Percentiles rank a stretch among this genome's conserved stretches.
phyloP scores from a whole-genome alignment of 1,140 invertebrate genomes.

The Ips nitidus region DNA sequence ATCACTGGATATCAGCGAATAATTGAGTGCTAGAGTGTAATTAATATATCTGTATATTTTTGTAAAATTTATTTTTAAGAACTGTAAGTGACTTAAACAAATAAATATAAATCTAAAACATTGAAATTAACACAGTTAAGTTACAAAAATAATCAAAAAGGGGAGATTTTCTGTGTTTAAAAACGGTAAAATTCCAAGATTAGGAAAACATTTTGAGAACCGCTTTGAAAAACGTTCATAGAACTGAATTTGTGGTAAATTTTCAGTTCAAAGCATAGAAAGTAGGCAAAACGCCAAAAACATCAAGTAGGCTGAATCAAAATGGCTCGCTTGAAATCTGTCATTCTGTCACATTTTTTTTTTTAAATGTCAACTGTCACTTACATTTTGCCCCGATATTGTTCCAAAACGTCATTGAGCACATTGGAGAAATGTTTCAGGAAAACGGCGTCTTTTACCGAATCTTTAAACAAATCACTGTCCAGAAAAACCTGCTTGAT shows the following conservation, averaged over 20 bases:
- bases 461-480: slow-evolving; percentile 41
- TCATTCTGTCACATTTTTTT: too few relatives aligned
- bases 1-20: slow-evolving; percentile 48
- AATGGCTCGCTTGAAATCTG: too few relatives aligned
- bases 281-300: too few relatives aligned
- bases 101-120: neutral
- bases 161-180: neutral
- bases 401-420: slow-evolving; percentile 42
- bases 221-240: too few relatives aligned
- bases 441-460: slow-evolving; percentile 43
- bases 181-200: too few relatives aligned
- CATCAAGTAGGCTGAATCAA: too few relatives aligned
- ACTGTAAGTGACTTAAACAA: neutral
- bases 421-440: slow-evolving; percentile 45
- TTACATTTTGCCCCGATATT: slow-evolving; percentile 48
- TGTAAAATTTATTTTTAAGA: neutral
- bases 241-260: too few relatives aligned
- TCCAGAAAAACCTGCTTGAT: slow-evolving; percentile 44
- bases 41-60: slow-evolving; percentile 1
- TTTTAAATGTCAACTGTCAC: neutral
- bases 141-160: neutral
- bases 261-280: too few relatives aligned
- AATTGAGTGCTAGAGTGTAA: neutral
- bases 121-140: slow-evolving; percentile 1
- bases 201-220: too few relatives aligned